Evolutionary conservation across 2,888 invertebrate species (phyloP), one percentile per base, ranked within the genome.

Genomic region (Tipula lateralis): DNA sequence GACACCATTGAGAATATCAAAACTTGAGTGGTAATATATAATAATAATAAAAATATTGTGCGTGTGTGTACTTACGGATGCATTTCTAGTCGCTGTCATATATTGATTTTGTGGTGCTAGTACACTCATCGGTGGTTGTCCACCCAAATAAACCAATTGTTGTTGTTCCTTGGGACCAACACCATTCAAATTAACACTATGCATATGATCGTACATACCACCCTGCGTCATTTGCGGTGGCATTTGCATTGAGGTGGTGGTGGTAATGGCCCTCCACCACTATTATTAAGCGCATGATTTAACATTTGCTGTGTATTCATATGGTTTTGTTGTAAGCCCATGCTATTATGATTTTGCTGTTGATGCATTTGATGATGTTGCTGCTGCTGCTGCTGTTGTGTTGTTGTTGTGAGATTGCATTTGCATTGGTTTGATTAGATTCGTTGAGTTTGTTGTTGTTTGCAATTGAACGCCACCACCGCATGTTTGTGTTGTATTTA

Each of bases 381-480:
- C 84, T 92, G 87, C 87, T 91, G 91, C 86, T 91, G 90, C 86
- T 92, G 90, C 88, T 92, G 92, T 87, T 92, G 92, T 92, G 92
- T n/a, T 88, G 88, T 82, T 87, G 87, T 39, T 86, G 86, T 88
- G 88, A 84, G 88, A 91, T 84, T 91, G 92, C 85, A 92, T 87
- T 90, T 92, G 91, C 90, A 87, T 87, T 32, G 86, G 86, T 32
- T 85, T 85, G 29, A 85, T 85, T 84, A 84, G 80, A 84, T 86
- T 80, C 24, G 85, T 82, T 85, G 84, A 84, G 84, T 84, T 84
- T 30, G 84, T 84, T 36, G 85, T 87, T 39, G 87, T 86, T 30
- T 85, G 88, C 88, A 88, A 88, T 88, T 86, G 88, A 88, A 89
- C 86, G 89, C 91, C 88, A 89, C 91, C 88, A 87, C 92, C 92